These are phyloP conservation scores for Adelognathus sp. DNA, from an alignment of 2,888 invertebrate species.

Conservation along the genomic window DNA sequence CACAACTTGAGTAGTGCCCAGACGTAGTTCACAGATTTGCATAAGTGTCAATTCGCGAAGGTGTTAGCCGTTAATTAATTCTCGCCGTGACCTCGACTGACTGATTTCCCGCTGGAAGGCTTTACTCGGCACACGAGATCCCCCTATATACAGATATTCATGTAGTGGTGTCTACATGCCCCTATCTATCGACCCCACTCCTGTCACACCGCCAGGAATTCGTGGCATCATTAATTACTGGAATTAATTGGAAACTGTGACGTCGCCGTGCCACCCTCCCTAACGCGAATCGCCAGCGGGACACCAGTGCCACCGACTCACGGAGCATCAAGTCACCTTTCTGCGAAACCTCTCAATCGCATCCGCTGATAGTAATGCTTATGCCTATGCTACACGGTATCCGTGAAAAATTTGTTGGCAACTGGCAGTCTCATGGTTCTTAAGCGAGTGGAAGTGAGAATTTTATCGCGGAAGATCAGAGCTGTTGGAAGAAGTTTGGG, in stretches of 20 bases:
- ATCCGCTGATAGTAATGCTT: slow-evolving; percentile 20
- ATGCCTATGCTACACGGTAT: background rate
- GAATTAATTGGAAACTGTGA: slow-evolving; percentile 62
- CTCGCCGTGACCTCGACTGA: slow-evolving; percentile 58
- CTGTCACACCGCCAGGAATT: slow-evolving; percentile 55
- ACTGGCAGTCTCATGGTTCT: background rate
- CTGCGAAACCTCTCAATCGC: slow-evolving; percentile 7
- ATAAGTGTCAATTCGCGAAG: slow-evolving; percentile 59
- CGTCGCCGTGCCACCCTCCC: slow-evolving; percentile 45
- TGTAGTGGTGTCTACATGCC: slow-evolving; percentile 3
- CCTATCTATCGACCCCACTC: slow-evolving; percentile 33
- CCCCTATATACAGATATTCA: background rate
- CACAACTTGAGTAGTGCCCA: slow-evolving; percentile 19
- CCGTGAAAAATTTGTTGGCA: slow-evolving; percentile 21
- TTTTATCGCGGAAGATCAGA: background rate
- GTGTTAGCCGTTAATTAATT: slow-evolving; percentile 59
- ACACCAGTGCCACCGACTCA: slow-evolving; percentile 26
- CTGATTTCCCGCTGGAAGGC: slow-evolving; percentile 58
- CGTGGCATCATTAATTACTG: slow-evolving; percentile 61
- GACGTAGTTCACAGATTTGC: slow-evolving; percentile 45
- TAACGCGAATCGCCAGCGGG: slow-evolving; percentile 31
- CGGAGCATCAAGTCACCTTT: background rate
- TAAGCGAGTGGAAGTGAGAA: background rate
- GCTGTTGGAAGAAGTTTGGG: too few species aligned
- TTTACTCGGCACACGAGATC: slow-evolving; percentile 7